Evolutionary conservation across 1,140 invertebrate species (phyloP).

Genomic region (Drosophila prosaltans): DNA sequence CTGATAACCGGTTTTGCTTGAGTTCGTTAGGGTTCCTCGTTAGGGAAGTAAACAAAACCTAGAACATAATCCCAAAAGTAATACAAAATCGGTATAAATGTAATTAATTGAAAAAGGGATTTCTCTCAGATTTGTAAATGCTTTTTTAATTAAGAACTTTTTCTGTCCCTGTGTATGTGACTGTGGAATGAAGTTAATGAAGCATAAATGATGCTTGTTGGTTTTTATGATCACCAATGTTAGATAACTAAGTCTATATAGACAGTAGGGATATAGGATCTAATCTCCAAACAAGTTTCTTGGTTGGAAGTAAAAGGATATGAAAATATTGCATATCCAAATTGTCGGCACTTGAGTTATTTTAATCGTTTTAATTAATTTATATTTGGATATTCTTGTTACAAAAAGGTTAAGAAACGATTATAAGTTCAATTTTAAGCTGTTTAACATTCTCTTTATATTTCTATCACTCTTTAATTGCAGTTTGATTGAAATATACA

Average conservation of each 20-base stretch:
- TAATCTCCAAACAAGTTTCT: background rate
- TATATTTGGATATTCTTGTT: no score
- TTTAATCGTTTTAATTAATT: no score
- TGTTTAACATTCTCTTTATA: no score
- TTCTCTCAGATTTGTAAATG: slow-evolving; percentile 28
- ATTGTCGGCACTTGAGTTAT: no score
- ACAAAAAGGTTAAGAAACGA: no score
- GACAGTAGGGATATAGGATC: background rate
- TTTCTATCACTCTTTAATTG: no score
- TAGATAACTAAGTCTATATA: background rate
- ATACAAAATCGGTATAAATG: slow-evolving; percentile 20
- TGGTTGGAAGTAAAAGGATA: no score
- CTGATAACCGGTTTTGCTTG: slow-evolving; percentile 20
- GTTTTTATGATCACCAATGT: background rate
- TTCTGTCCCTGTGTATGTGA: background rate
- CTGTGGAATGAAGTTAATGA: slow-evolving; percentile 39
- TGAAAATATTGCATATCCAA: no score
- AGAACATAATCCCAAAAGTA: slow-evolving; percentile 16
- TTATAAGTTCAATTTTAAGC: no score
- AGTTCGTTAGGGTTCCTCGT: slow-evolving; percentile 17
- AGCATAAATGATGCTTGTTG: slow-evolving; percentile 29
- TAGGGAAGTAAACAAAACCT: slow-evolving; percentile 20
- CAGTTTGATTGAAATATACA: no score
- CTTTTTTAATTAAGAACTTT: slow-evolving; percentile 62
- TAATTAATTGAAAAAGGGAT: slow-evolving; percentile 23